Base-by-base conservation (phyloP, 2,888 invertebrate genomes). In the Ptychoptera albimana region DNA sequence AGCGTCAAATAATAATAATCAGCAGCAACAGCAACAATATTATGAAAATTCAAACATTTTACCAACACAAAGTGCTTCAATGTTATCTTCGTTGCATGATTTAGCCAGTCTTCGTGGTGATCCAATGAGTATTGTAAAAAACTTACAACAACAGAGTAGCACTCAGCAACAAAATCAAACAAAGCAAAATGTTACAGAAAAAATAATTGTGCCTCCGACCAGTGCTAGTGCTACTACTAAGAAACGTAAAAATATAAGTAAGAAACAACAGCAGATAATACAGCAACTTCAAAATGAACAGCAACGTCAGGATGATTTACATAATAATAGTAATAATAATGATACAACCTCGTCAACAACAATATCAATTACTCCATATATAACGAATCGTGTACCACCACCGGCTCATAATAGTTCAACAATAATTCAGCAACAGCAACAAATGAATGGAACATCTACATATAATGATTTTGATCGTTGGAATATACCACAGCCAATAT, bases 381-480 rank as follows among this genome's bases (percentile, higher is more conserved):
- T 42, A 34, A 34, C 12, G 42, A 74, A 70, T 53, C 70, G 81
- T 56, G 74, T 80, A 52, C 80, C 80, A 48, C 81, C 82, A 8
- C 81, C 81, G 13, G 81, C 81, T 5, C 81, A 82, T 57, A 78
- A 75, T 55, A 76, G 78, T 43, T 70, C 73, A 5, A 67, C 60
- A 55, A 30, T 36, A 13, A 12, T 11, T 13, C 37, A 43, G 32
- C 43, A 40, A 12, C 42, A 43, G 11, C 38, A 23, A 37, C 59
- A 59, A 48, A 39, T 42, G 53, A 77, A 77, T 57, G 77, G 77
- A 59, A 75, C 23, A 3, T 5, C 77, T 49, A 77, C 76, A 43
- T 85, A 82, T 58, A 82, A 82, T 55, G 85, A 86, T 60, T 82
- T 83, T 55, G 85, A 81, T 55, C 70, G 83, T 52, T 86, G 85